These are phyloP conservation scores for Ctenochaetus hawaiiensis DNA, from an alignment of 2,797 vertebrate species.

Conservation along the genomic window DNA sequence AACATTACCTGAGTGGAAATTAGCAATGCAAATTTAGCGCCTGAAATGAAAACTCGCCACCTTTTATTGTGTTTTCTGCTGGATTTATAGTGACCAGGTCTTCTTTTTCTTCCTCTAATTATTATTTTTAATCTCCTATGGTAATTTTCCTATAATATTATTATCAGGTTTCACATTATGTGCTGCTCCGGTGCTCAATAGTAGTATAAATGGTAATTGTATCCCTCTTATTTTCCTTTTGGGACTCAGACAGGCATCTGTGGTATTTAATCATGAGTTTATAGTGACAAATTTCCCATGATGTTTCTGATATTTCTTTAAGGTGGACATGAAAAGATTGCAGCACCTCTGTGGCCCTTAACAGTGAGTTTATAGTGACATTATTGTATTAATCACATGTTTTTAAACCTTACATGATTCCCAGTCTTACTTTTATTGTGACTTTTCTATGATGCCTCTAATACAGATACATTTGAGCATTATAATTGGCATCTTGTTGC, in stretches of 20 bases:
- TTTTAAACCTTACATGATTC: constrained; percentile 17
- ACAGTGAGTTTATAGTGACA: constrained; percentile 29
- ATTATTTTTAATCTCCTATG: constrained; percentile 65
- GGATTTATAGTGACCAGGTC: constrained; percentile 40
- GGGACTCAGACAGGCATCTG: constrained; percentile 42
- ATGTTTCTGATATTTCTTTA: constrained; percentile 47
- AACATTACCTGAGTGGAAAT: constrained; percentile 56
- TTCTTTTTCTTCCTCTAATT: constrained; percentile 38
- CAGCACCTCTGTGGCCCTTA: constrained; percentile 33
- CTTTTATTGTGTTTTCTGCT: constrained; percentile 21
- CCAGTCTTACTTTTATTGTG: background rate
- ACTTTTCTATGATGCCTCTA: background rate
- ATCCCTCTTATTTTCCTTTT: constrained; percentile 60
- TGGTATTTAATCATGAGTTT: constrained; percentile 63
- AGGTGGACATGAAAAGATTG: constrained; percentile 14
- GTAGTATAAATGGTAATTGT: constrained; percentile 66
- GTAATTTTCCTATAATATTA: constrained; percentile 57
- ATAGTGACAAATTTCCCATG: constrained; percentile 52
- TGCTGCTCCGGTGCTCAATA: constrained; percentile 55
- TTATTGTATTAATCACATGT: background rate
- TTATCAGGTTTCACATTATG: constrained; percentile 56
- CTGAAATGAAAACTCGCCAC: constrained; percentile 26
- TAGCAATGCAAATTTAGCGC: constrained; percentile 38
- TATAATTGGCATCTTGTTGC: background rate
- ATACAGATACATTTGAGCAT: background rate